Conservation (phyloP, 2,113 vertebrate genomes). For the Eleginops maclovinus region DNA sequence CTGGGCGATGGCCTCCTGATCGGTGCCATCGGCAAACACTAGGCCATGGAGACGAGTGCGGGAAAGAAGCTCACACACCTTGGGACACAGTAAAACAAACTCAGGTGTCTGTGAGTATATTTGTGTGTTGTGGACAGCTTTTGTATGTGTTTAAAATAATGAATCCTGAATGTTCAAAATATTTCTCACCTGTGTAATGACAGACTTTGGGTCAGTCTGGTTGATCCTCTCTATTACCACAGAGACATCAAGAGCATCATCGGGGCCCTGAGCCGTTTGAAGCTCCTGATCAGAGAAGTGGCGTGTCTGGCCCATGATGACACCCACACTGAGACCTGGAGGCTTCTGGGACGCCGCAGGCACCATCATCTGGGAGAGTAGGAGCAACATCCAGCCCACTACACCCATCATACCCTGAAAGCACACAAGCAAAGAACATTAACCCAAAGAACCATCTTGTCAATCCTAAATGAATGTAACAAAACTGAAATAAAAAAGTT, state of each 20-base stretch:
- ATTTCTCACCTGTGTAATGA: constrained; percentile 77
- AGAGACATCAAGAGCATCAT: constrained; percentile 87
- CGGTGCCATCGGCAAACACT: constrained; percentile 95
- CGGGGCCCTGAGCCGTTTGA: constrained; percentile 86
- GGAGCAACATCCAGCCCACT: constrained; percentile 89
- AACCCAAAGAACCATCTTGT: background rate
- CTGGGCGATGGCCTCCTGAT: constrained; percentile 97
- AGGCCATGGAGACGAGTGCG: constrained; percentile 96
- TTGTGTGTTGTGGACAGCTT: constrained; percentile 7
- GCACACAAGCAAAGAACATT: constrained; percentile 12
- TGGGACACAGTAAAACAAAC: constrained; percentile 60
- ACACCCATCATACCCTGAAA: constrained; percentile 86
- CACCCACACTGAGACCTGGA: constrained; percentile 91
- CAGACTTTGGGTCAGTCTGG: constrained; percentile 93
- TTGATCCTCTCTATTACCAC: constrained; percentile 92
- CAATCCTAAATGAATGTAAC: background rate
- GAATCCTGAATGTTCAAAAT: background rate
- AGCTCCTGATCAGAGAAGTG: constrained; percentile 88
- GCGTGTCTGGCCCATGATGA: constrained; percentile 92
- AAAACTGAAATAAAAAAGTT: background rate
- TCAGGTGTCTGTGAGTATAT: constrained; percentile 17
- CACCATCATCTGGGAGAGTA: constrained; percentile 86
- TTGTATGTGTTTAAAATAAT: background rate
- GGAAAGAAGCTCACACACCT: constrained; percentile 96
- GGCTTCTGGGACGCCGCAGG: constrained; percentile 87